A percentile compares a stretch with the other conserved stretches of the same genome.
These are phyloP conservation scores for Acyrthosiphon pisum DNA, from an alignment of 1,140 invertebrate species.

Conservation along the genomic window DNA sequence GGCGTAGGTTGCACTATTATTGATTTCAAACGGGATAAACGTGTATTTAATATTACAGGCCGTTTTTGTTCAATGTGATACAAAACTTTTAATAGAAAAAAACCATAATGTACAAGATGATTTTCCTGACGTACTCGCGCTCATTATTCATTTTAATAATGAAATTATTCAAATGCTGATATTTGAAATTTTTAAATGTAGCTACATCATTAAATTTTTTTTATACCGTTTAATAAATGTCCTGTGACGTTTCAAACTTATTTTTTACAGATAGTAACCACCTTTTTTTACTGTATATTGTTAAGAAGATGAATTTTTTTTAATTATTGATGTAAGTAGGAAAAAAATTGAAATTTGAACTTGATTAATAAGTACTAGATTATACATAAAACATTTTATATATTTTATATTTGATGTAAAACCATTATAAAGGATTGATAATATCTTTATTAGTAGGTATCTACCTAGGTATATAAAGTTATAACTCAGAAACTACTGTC, in stretches of 20 bases:
- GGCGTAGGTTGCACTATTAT: neutral
- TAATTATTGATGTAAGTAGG: neutral
- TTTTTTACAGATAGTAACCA: neutral
- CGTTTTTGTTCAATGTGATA: neutral
- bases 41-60: neutral
- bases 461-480: too few relatives aligned
- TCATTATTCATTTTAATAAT: neutral
- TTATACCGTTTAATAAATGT: neutral
- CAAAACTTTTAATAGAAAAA: neutral
- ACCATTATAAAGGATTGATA: too few relatives aligned
- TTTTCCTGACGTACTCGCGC: neutral
- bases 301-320: neutral
- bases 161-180: neutral
- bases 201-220: neutral
- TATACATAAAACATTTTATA: too few relatives aligned
- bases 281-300: neutral
- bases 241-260: neutral
- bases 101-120: neutral
- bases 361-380: too few relatives aligned
- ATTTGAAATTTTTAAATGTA: neutral
- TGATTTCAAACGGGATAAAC: neutral
- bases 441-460: too few relatives aligned
- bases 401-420: too few relatives aligned
- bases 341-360: neutral
- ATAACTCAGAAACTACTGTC: too few relatives aligned